Conservation (phyloP, 2,113 vertebrate species). For the Bungarus multicinctus region DNA sequence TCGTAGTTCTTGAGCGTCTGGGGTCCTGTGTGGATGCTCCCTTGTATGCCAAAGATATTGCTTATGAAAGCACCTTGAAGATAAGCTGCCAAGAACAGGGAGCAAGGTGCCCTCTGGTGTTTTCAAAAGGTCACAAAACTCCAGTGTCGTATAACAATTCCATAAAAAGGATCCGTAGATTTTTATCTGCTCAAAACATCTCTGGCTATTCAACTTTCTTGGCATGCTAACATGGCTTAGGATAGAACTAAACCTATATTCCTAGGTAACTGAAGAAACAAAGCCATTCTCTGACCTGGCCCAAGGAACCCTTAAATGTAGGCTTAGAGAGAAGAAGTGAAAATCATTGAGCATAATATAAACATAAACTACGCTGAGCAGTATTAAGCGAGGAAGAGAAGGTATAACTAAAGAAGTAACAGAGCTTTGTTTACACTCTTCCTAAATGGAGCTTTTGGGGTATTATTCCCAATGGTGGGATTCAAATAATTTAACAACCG, state of each 20-base stretch:
- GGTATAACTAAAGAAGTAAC: neutral
- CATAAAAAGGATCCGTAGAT: neutral
- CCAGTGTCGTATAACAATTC: neutral
- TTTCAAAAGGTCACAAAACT: neutral
- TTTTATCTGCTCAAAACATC: neutral
- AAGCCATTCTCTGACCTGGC: neutral
- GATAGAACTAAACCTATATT: slow-evolving; percentile 9
- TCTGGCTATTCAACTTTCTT: slow-evolving; percentile 1
- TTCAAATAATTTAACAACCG: too few species aligned
- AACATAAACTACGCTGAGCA: neutral
- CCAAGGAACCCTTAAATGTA: neutral
- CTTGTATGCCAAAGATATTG: too few species aligned
- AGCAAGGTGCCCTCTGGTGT: neutral
- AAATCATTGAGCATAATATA: neutral
- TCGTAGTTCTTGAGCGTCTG: accelerated
- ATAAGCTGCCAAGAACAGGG: neutral
- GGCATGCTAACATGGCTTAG: neutral
- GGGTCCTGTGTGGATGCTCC: neutral
- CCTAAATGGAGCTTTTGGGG: neutral
- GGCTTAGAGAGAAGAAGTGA: slow-evolving; percentile 5
- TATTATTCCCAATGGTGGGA: too few species aligned
- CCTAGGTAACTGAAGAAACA: neutral
- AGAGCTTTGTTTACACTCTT: neutral
- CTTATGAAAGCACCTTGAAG: slow-evolving; percentile 5
- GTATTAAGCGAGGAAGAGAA: neutral